Base-by-base conservation (phyloP, 2,113 vertebrate species). In the Siphamia tubifer region DNA sequence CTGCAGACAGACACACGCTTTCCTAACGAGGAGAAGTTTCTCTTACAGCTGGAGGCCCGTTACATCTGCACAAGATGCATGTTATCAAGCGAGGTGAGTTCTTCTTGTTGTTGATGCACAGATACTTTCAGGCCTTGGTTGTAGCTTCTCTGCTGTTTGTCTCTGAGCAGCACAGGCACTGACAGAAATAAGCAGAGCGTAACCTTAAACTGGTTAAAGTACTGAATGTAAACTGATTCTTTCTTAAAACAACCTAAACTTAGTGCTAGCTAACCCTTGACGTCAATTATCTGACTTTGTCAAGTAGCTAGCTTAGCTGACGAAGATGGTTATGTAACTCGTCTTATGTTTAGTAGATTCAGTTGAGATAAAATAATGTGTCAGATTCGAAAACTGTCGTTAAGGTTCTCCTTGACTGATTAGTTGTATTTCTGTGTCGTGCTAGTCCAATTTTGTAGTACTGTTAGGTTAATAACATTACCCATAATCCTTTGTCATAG, bases 61-160 rank as follows among this genome's bases (percentile, higher is more conserved):
- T 21, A 38, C n/a, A 38, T 11, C 6, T 2, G 4, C 12, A 25
- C 40, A 90, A 32, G 42, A 98, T 97, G 96, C 94, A 97, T 66
- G 96, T 98, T 32, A 88, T 97, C 6, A 98, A 98, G 88, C 80
- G 96, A 90, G 96, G 96, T 98, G 83, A 88, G 92, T 44, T 2
- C 0, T 0, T 2, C 16, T 12, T n/a, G 42, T 25, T 19, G 17
- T 10, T 8, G 1, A 3, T 1, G 0, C 1, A 1, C 31, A 3
- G 8, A 4, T 12, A 11, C 0, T 12, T 0, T 3, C 25, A 5
- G 65, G 64, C 71, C 55, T 43, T 3, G 0, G 13, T 9, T 77
- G n/a, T n/a, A 61, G 67, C 68, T 20, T 16, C 11, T 1, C 3
- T n/a, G 17, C 20, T 36, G 1, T 2, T 10, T 25, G 42, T 23